Percentiles rank a stretch among this genome's conserved stretches.
These are phyloP conservation scores for Lepidochrysops patricia DNA, from an alignment of 2,888 invertebrate genomes.

Conservation along the genomic window DNA sequence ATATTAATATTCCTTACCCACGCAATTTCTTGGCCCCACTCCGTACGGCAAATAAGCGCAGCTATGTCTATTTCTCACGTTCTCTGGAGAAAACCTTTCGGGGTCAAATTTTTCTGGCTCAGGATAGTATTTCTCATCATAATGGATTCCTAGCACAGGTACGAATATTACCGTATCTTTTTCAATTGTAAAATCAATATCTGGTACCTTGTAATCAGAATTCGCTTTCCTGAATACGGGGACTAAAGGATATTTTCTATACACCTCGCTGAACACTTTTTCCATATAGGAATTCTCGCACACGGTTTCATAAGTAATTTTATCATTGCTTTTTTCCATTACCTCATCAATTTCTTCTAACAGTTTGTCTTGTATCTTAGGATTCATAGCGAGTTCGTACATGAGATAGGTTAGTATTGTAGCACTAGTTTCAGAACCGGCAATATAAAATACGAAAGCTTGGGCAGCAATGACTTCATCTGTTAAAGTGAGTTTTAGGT, in stretches of 20 bases:
- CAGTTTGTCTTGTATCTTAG: slow-evolving; percentile 45
- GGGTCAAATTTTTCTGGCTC: slow-evolving; percentile 60
- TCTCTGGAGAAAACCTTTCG: slow-evolving; percentile 47
- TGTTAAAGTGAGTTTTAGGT: slow-evolving; percentile 36
- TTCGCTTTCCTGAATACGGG: slow-evolving; percentile 40
- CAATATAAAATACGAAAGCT: slow-evolving; percentile 54
- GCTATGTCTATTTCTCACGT: slow-evolving; percentile 34
- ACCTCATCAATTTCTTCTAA: slow-evolving; percentile 38
- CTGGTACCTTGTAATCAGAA: slow-evolving; percentile 31
- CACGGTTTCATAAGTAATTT: slow-evolving; percentile 46
- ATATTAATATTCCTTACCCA: slow-evolving; percentile 49
- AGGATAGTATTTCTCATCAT: slow-evolving; percentile 49
- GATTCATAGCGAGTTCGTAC: slow-evolving; percentile 45
- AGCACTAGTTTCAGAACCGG: slow-evolving; percentile 59
- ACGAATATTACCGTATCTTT: slow-evolving; percentile 41
- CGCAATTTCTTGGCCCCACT: slow-evolving; percentile 51
- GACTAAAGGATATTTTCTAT: slow-evolving; percentile 58
- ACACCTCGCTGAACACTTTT: slow-evolving; percentile 44
- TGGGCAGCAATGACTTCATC: slow-evolving; percentile 47
- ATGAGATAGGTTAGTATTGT: slow-evolving; percentile 44
- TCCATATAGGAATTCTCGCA: slow-evolving; percentile 51
- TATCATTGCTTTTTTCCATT: slow-evolving; percentile 33
- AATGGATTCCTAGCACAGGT: slow-evolving; percentile 47
- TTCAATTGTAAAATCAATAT: slow-evolving; percentile 33
- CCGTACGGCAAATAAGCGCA: slow-evolving; percentile 54